Conservation (phyloP, 2,797 vertebrate genomes). For the Neosalanx taihuensis region DNA sequence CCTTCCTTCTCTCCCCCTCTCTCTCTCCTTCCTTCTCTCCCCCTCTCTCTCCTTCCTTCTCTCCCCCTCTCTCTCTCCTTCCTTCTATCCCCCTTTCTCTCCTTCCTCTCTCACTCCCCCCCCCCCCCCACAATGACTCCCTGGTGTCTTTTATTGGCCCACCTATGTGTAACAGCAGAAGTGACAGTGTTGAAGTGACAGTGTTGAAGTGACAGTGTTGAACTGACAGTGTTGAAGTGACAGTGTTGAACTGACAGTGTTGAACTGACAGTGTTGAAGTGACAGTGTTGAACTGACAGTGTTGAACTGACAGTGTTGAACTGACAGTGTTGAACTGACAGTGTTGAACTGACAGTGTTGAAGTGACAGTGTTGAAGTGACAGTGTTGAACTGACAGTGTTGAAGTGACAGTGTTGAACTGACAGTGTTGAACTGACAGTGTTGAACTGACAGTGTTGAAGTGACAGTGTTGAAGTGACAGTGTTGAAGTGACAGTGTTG, state of each 20-base stretch:
- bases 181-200: too few relatives aligned
- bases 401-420: neutral
- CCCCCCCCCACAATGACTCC: too few relatives aligned
- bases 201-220: too few relatives aligned
- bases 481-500: neutral
- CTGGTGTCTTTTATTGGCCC: too few relatives aligned
- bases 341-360: neutral
- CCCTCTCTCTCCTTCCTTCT: neutral
- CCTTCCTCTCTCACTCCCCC: neutral
- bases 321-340: neutral
- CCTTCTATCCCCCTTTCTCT: neutral
- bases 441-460: neutral
- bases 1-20: neutral
- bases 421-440: neutral
- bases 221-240: neutral
- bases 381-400: neutral
- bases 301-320: neutral
- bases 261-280: neutral
- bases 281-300: neutral
- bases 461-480: neutral
- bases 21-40: neutral
- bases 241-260: neutral
- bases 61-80: neutral
- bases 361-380: neutral
- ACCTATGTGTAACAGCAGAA: neutral